phyloP scores from a whole-genome alignment of 2,113 vertebrate species.

The Sus scrofa region T2T-Sscrofa CM000814.6:145988501-145989000 shows the following conservation, averaged over 20 bases:
- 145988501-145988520: background rate
- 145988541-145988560: background rate
- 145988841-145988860: rapidly evolving
- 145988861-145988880: constrained; percentile 79
- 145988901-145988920: constrained; percentile 88
- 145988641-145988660: rapidly evolving
- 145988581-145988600: too few species aligned
- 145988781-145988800: too few species aligned
- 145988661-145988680: background rate
- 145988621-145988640: rapidly evolving
- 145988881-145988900: constrained; percentile 84
- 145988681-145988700: rapidly evolving
- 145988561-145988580: too few species aligned
- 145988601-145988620: background rate
- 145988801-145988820: rapidly evolving
- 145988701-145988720: rapidly evolving
- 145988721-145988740: rapidly evolving
- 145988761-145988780: background rate
- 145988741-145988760: rapidly evolving
- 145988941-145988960: constrained; percentile 81
- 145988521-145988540: background rate
- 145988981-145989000: background rate
- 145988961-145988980: background rate
- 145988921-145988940: constrained; percentile 85
- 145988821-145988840: rapidly evolving